Evolutionary conservation across 2,797 vertebrate genomes (phyloP).

Genomic region (Periophthalmus magnuspinnatus): DNA sequence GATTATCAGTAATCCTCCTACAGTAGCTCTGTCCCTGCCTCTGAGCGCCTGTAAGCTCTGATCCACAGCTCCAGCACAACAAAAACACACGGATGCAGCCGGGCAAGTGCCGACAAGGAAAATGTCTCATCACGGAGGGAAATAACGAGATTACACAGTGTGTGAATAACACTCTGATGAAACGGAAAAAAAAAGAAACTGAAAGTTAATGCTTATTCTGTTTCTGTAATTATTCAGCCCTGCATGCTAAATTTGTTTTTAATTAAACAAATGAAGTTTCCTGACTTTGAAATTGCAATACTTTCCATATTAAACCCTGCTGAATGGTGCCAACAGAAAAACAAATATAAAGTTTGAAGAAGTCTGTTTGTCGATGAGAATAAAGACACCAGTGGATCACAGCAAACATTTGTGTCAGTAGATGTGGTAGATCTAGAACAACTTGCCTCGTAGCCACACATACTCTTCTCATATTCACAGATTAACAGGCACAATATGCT

Average conservation of each 20-base stretch:
- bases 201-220: neutral
- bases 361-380: neutral
- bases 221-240: neutral
- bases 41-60: constrained; percentile 27
- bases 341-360: too few species aligned
- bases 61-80: constrained; percentile 21
- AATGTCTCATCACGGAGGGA: neutral
- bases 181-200: neutral
- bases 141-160: neutral
- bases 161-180: neutral
- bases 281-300: neutral
- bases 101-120: neutral
- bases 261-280: neutral
- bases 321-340: neutral
- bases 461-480: too few species aligned
- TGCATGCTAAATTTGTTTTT: neutral
- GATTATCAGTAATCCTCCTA: constrained; percentile 59
- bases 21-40: constrained; percentile 41
- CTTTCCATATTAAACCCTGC: neutral
- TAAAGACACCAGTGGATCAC: too few species aligned
- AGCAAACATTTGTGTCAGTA: neutral
- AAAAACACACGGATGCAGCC: constrained; percentile 19
- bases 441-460: too few species aligned
- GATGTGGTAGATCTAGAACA: neutral
- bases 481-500: too few species aligned